Percentiles rank a stretch among this genome's conserved stretches.
These are phyloP conservation scores for Orchestes rusci DNA, from an alignment of 2,888 invertebrate genomes.

Conservation along the genomic window DNA sequence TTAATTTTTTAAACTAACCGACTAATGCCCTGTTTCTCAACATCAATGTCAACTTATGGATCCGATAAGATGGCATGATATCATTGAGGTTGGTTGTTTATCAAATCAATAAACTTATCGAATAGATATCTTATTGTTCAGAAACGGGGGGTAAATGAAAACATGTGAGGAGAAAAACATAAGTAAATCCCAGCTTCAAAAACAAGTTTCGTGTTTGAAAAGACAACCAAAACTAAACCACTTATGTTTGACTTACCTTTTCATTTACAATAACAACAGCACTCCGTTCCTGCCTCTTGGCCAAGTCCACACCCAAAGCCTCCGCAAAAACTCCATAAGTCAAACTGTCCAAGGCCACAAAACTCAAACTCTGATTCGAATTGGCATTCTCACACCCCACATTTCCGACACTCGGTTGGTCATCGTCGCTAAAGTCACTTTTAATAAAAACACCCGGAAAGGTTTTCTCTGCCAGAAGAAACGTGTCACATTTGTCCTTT, in stretches of 20 bases:
- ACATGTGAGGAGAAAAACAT: too few relatives aligned
- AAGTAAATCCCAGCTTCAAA: too few relatives aligned
- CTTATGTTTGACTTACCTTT: slow-evolving; percentile 58
- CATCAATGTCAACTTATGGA: too few relatives aligned
- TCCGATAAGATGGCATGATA: too few relatives aligned
- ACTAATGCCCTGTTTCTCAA: too few relatives aligned
- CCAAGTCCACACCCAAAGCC: slow-evolving; percentile 63
- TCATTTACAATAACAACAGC: slow-evolving; percentile 65
- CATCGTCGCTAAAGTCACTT: neutral
- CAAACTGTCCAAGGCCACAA: slow-evolving; percentile 68
- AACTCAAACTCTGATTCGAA: slow-evolving; percentile 52
- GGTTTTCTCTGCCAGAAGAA: slow-evolving; percentile 41
- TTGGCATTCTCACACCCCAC: slow-evolving; percentile 52
- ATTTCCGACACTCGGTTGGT: slow-evolving; percentile 7
- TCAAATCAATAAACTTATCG: too few relatives aligned
- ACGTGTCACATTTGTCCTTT: slow-evolving; percentile 34
- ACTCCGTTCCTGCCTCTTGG: slow-evolving; percentile 53
- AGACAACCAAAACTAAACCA: too few relatives aligned
- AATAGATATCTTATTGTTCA: too few relatives aligned
- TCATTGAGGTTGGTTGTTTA: too few relatives aligned
- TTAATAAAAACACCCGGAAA: slow-evolving; percentile 39
- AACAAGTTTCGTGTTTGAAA: too few relatives aligned
- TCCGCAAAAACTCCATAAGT: slow-evolving; percentile 68
- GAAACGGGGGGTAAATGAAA: too few relatives aligned
- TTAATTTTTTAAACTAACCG: too few relatives aligned